Evolutionary conservation across 1,140 invertebrate genomes (phyloP), one percentile per base, ranked within the genome.

Genomic region (Drosophila willistoni): DNA sequence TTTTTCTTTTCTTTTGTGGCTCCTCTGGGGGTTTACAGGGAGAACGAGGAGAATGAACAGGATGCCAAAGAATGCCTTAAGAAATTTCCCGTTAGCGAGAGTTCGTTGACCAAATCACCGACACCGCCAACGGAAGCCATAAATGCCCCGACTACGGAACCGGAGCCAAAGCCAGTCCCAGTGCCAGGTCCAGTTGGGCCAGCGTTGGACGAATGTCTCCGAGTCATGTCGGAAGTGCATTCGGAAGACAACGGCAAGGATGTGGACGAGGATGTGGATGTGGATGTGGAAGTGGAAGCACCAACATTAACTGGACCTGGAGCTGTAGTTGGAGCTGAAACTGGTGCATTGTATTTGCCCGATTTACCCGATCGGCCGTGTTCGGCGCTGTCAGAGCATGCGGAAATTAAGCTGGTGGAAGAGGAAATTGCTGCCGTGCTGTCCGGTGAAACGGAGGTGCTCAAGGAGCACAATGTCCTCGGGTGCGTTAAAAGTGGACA

Each of bases 371-470:
- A 91, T 78, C 83, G 90, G 10, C 86, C 90, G 19, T 90, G 79
- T 62, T 91, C 90, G 41, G 90, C 80, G 33, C 39, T 91, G 66
- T 90, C 86, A 10, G 91, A 91, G 51, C 61, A 73, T 57, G 39
- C 85, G 68, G 91, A 91, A 83, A 82, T 92, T 63, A 93, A 93
- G 69, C 83, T 95, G 41, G 93, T 94, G 7, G 95, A 95, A 72
- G 94, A 95, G 65, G 94, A 95, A 92, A 95, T 96, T 71, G 94
- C 94, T 19, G 94, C 94, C 64, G 91, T 95, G 60, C 94, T 95
- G 77, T 93, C 95, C 14, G 95, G 94, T 63, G 95, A 95, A 70
- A 93, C 95, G 19, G 95, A 95, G 90, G 93, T 95, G 70, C 79
- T 95, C 22, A 93, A 94, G 75, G 94, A 95, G 63, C 93, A 95